These are phyloP conservation scores for Probaryconus sp. DNA, from an alignment of 1,140 invertebrate genomes.

Conservation along the genomic window DNA sequence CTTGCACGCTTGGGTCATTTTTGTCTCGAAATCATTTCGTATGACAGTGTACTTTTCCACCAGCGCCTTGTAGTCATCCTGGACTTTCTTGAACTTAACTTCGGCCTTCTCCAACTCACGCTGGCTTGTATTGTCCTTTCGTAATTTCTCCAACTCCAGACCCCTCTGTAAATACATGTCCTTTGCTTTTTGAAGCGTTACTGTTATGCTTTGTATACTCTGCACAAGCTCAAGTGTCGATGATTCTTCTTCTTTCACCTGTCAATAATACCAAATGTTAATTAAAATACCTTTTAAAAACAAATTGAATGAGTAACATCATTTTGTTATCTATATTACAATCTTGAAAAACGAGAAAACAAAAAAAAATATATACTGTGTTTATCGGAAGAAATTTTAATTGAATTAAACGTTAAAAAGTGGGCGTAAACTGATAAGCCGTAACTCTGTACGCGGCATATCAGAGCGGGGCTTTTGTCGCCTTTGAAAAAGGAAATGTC, in stretches of 20 bases:
- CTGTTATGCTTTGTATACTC: conserved; percentile 91
- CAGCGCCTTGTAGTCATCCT: conserved; percentile 93
- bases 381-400: too few species aligned
- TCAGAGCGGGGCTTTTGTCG: conserved; percentile 18
- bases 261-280: conserved; percentile 22
- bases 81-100: conserved; percentile 92
- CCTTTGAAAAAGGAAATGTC: conserved; percentile 34
- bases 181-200: conserved; percentile 92
- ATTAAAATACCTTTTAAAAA: too few species aligned
- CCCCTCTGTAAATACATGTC: conserved; percentile 91
- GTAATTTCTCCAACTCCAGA: conserved; percentile 91
- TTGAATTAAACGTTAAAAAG: conserved; percentile 43
- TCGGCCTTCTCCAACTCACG: conserved; percentile 97
- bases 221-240: conserved; percentile 93
- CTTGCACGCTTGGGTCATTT: conserved; percentile 95
- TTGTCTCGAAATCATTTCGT: conserved; percentile 95
- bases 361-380: conserved; percentile 36
- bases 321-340: too few species aligned
- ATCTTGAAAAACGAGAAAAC: conserved; percentile 24
- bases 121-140: conserved; percentile 92
- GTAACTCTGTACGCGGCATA: conserved; percentile 21
- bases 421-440: conserved; percentile 74
- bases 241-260: conserved; percentile 96
- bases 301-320: not conserved
- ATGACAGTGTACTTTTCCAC: conserved; percentile 93